These are phyloP conservation scores for Troides oblongomaculatus DNA, from an alignment of 2,888 invertebrate genomes.

Conservation along the genomic window DNA sequence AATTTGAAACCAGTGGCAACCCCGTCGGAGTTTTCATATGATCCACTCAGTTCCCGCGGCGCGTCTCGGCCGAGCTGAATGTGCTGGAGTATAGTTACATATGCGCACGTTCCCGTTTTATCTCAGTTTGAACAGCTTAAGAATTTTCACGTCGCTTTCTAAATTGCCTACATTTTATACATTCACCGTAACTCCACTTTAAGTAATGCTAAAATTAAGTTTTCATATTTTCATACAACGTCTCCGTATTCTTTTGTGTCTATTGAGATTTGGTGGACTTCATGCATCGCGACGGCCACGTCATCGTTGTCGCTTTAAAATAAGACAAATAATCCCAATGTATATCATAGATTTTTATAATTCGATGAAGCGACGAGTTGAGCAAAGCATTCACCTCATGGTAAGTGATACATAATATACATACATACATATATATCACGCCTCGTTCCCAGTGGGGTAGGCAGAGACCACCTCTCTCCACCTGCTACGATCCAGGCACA, in stretches of 20 bases:
- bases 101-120: conserved; percentile 27
- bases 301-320: too few species aligned
- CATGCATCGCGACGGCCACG: too few species aligned
- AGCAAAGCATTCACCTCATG: too few species aligned
- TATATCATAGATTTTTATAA: too few species aligned
- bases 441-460: too few species aligned
- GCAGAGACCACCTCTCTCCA: too few species aligned
- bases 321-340: too few species aligned
- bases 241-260: not conserved
- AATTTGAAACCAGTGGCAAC: conserved; percentile 17
- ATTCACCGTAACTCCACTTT: not conserved
- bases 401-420: too few species aligned
- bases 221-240: not conserved
- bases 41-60: conserved; percentile 24
- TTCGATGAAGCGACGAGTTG: too few species aligned
- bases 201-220: not conserved
- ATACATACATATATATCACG: too few species aligned
- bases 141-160: conserved; percentile 12
- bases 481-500: too few species aligned
- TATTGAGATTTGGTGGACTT: too few species aligned
- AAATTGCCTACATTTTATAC: conserved; percentile 2
- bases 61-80: conserved; percentile 5
- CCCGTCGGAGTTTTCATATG: conserved; percentile 28
- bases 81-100: conserved; percentile 21
- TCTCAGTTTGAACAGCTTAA: conserved; percentile 32